phyloP scores from a whole-genome alignment of 2,888 invertebrate genomes.

The Fragum fragum region DNA sequence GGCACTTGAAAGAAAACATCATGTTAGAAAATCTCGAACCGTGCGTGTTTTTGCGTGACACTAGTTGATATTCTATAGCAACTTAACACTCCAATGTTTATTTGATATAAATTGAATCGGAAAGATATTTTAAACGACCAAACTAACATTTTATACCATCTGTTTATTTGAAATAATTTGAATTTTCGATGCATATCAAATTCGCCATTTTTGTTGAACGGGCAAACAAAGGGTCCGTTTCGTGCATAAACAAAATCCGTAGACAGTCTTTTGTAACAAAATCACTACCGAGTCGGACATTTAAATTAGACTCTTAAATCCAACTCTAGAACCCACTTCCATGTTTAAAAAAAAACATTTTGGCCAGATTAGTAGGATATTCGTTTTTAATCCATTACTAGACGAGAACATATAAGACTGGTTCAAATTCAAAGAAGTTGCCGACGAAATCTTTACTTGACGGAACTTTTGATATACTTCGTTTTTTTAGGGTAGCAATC shows the following conservation, averaged over 20 bases:
- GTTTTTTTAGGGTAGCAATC: too few species aligned
- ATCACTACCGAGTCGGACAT: conserved; percentile 55
- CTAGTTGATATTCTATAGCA: conserved; percentile 38
- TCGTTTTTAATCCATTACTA: too few species aligned
- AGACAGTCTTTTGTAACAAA: conserved; percentile 55
- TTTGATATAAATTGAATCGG: conserved; percentile 64
- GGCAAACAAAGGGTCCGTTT: conserved; percentile 55
- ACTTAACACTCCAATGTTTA: conserved; percentile 58
- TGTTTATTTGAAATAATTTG: conserved; percentile 62
- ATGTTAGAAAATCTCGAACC: neutral
- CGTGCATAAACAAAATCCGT: conserved; percentile 69
- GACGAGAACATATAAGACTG: too few species aligned
- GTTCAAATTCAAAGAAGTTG: too few species aligned
- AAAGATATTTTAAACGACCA: conserved; percentile 57
- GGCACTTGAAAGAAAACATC: too few species aligned
- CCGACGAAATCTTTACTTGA: too few species aligned
- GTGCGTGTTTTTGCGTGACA: conserved; percentile 10
- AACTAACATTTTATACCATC: conserved; percentile 60
- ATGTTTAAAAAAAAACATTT: too few species aligned
- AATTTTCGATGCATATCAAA: conserved; percentile 69
- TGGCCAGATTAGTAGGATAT: too few species aligned
- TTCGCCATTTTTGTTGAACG: conserved; percentile 52
- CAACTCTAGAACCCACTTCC: neutral
- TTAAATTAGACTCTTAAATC: conserved; percentile 48
- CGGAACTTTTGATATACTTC: too few species aligned